Evolutionary conservation across 2,113 vertebrate species (phyloP).

Genomic region (Gnathonemus longibarbis): DNA sequence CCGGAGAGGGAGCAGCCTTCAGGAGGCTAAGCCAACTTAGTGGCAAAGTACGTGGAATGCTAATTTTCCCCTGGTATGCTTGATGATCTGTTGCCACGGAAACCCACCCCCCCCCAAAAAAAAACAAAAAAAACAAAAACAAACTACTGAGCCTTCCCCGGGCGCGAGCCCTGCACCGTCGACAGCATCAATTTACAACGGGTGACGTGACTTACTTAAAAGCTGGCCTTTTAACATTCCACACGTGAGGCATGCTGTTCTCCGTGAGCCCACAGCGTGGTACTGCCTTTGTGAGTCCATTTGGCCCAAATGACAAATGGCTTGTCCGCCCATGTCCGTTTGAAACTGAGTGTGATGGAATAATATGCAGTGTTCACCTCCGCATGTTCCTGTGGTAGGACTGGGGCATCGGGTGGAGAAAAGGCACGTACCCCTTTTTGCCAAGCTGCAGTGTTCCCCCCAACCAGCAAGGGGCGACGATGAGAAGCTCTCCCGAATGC

Average conservation of each 20-base stretch:
- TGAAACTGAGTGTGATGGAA: background rate
- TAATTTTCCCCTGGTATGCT: background rate
- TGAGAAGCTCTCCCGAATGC: background rate
- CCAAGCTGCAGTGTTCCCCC: background rate
- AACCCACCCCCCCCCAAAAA: background rate
- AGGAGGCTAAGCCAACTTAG: constrained; percentile 7
- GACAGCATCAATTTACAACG: background rate
- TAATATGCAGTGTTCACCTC: background rate
- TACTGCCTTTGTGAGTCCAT: too few species aligned
- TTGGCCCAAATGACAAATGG: background rate
- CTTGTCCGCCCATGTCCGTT: background rate
- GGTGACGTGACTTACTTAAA: background rate
- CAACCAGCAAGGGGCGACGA: background rate
- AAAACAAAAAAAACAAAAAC: background rate
- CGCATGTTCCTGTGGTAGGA: background rate
- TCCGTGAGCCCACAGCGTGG: background rate
- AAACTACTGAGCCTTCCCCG: background rate
- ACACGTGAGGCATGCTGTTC: background rate
- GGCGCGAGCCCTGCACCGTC: background rate
- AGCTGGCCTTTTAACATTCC: background rate
- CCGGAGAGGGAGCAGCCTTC: background rate
- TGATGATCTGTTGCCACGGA: constrained; percentile 18
- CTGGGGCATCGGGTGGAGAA: background rate
- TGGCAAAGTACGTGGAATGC: constrained; percentile 7
- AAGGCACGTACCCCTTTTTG: background rate